Base-by-base conservation (phyloP, 2,888 invertebrate species). In the Ecliptopera silaceata region DNA sequence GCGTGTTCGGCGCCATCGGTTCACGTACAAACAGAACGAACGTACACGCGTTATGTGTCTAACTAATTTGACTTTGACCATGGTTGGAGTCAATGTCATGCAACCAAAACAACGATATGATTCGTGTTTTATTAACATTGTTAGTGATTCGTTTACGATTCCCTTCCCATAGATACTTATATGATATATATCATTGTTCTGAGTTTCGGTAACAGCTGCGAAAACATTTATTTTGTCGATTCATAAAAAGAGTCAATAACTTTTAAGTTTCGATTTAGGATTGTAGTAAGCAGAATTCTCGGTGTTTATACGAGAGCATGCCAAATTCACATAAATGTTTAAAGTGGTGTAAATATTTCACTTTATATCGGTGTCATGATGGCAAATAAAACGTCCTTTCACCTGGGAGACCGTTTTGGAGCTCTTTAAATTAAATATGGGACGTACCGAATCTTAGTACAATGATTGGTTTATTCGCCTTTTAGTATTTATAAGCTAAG, bases 241-340 rank as follows among this genome's bases (percentile, higher is more conserved):
- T 43, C 48, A 26, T 42, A 42, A 36, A 56, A 44, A 47, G 47
- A 48, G 52, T 57, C 43, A 52, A 57, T 57, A 48, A 41, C 42
- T 53, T 56, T 38, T 52, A 48, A 43, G 39, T 52, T 48, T 39
- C 39, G 34, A 53, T 42, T 50, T 36, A 77, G 73, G 63, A 56
- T 64, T 60, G 66, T 74, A 32, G 13, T 36, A 74, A 66, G 66
- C 66, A 66, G 74, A 72, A 70, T 60, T 66, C 67, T 53, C 63
- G 71, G 72, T 82, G 80, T 80, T 82, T 83, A 80, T 77, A 78
- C 64, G 79, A 70, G 72, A 80, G 74, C 79, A 75, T 69, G 84
- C 83, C 82, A 86, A 88, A 86, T 79, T 72, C 78, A 76, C 72
- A 79, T 83, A 79, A 86, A 86, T 82, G 74, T 77, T 86, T 84